Conservation (phyloP, 92 coral and sea anemone genomes). For the Palythoa grandis region DNA sequence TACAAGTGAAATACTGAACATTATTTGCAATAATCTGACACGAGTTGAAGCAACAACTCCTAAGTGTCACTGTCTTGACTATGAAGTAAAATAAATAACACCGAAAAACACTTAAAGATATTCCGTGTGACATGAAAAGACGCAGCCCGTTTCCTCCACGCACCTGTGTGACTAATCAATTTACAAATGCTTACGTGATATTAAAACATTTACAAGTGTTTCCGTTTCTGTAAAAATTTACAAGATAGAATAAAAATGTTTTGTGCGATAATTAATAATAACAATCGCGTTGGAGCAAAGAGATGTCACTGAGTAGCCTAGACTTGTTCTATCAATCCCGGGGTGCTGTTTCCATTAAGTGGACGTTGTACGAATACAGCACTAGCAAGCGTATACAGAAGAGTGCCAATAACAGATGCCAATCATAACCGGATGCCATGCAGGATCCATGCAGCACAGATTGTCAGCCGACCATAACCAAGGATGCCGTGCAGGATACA, state of each 20-base stretch:
- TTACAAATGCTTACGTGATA: neutral
- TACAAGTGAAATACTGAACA: too few species aligned
- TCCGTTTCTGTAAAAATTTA: neutral
- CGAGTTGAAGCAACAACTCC: too few species aligned
- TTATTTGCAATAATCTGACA: too few species aligned
- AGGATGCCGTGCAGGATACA: too few species aligned
- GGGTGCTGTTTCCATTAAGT: too few species aligned
- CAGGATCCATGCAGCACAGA: too few species aligned
- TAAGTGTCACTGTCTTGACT: neutral
- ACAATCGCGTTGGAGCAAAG: neutral
- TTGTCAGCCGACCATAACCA: too few species aligned
- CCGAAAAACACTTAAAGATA: neutral
- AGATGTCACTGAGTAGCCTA: neutral
- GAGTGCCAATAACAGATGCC: neutral
- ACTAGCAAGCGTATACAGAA: neutral
- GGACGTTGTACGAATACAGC: too few species aligned
- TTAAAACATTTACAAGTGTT: neutral
- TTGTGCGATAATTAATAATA: neutral
- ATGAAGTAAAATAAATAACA: neutral
- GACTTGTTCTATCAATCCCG: too few species aligned
- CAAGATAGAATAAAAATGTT: neutral
- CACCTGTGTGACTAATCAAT: neutral
- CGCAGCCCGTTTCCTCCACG: neutral
- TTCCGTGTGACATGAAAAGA: neutral
- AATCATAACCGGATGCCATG: constrained; percentile 98